Base-by-base conservation (phyloP, 2,888 invertebrate genomes). In the Leptinotarsa rubiginosa region DNA sequence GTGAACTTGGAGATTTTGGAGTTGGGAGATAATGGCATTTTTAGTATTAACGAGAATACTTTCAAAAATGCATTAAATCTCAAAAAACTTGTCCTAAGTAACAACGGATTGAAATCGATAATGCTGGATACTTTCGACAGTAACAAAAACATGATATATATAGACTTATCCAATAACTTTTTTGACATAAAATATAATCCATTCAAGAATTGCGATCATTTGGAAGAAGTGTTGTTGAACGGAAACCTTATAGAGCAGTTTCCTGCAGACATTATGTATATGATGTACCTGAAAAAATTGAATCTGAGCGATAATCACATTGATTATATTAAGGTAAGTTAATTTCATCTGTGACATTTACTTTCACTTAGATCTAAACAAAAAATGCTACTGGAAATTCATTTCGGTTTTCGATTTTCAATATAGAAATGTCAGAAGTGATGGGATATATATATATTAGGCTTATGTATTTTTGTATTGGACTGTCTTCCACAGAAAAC, bases 101-200 rank as follows among this genome's bases (percentile, higher is more conserved):
- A 91, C 75, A 96, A 96, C 86, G 88, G 88, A 25, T 85, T 94
- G 54, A 87, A 87, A 0, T 89, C 88, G 74, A 90, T 94, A 77
- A 88, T 90, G 75, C 88, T 89, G 92, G 92, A 87, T 89, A 90
- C 88, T 77, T 82, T 85, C 75, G 20, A 62, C 16, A 87, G 87
- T 47, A 86, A 79, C 47, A 52, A 69, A 41, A 59, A 74, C 13
- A 75, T 85, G 65, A 80, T 70, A 12, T 47, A n/a, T 64, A 54
- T 82, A 25, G 79, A 82, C 75, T 56, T 82, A 3, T 81, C 81
- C 7, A 70, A 81, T 68, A 85, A 85, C 41, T 31, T 31, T 16
- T 62, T 18, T 41, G 62, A 7, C 81, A 80, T 73, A 59, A 77
- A 16, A 78, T 76, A n/a, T n/a, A 16, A 79, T 47, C 81, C 81